A percentile compares a stretch with the other conserved stretches of the same genome.
Conservation (phyloP, 2,797 vertebrate genomes). For the Pagetopsis macropterus region DNA sequence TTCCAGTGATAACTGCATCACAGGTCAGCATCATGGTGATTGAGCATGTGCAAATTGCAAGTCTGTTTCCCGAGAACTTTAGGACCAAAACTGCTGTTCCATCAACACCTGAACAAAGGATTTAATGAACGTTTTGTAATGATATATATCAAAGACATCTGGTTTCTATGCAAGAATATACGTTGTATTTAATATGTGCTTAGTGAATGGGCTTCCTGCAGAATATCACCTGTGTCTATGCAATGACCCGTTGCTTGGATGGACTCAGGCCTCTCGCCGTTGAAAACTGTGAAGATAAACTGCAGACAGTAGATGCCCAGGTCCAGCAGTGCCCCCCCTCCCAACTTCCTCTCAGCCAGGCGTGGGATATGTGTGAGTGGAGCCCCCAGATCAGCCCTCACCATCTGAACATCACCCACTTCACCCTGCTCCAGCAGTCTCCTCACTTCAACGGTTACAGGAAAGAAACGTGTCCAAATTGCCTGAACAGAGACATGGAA, state of each 20-base stretch:
- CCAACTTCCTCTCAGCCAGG: slow-evolving; percentile 47
- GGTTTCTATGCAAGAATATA: neutral
- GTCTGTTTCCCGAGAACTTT: slow-evolving; percentile 76
- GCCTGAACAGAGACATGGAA: slow-evolving; percentile 11
- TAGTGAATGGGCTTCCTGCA: neutral
- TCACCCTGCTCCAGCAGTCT: slow-evolving; percentile 45
- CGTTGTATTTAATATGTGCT: neutral
- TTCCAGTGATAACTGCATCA: slow-evolving; percentile 63
- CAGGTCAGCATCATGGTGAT: slow-evolving; percentile 69
- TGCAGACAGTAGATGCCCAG: slow-evolving; percentile 79
- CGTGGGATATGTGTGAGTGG: slow-evolving; percentile 21
- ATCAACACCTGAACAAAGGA: slow-evolving; percentile 40
- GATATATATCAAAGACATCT: no score
- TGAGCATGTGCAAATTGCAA: slow-evolving; percentile 73
- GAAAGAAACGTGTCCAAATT: slow-evolving; percentile 26
- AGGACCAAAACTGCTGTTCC: slow-evolving; percentile 66
- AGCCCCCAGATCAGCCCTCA: slow-evolving; percentile 68
- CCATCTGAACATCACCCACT: slow-evolving; percentile 70
- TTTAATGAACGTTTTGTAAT: neutral
- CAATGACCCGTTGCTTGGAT: slow-evolving; percentile 65
- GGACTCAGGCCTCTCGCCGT: slow-evolving; percentile 73
- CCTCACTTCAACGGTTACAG: slow-evolving; percentile 32
- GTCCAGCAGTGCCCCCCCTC: slow-evolving; percentile 72
- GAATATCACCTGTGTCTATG: slow-evolving; percentile 69
- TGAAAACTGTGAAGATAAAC: slow-evolving; percentile 75